These are phyloP conservation scores for Acanthurus lineatus DNA, from an alignment of 2,797 vertebrate species.

Conservation along the genomic window DNA sequence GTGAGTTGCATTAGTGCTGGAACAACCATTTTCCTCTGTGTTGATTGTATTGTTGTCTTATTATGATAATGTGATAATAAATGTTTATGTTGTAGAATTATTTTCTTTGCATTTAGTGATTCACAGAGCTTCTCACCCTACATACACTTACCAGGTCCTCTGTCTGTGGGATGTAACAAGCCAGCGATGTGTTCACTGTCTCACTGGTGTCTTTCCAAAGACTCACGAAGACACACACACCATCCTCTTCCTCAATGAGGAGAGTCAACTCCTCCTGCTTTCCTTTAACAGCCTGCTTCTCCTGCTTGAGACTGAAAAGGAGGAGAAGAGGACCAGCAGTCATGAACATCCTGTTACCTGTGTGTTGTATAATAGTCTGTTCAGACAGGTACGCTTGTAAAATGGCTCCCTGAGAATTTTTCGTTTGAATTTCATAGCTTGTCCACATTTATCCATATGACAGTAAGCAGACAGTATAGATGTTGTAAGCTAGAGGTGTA, in stretches of 20 bases:
- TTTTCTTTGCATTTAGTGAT: background rate
- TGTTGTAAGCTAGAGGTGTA: background rate
- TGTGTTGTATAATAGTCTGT: constrained; percentile 79
- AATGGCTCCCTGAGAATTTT: background rate
- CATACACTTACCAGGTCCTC: constrained; percentile 81
- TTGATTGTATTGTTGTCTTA: constrained; percentile 1
- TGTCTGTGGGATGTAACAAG: constrained; percentile 88
- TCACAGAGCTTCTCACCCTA: background rate
- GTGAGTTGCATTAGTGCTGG: constrained; percentile 20
- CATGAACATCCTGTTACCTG: constrained; percentile 82
- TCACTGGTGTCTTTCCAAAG: constrained; percentile 85
- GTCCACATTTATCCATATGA: background rate
- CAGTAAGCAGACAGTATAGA: background rate
- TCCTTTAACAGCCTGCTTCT: constrained; percentile 85
- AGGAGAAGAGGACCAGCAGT: constrained; percentile 78
- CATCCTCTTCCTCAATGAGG: constrained; percentile 86
- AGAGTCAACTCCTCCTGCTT: constrained; percentile 82
- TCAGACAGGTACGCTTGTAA: constrained; percentile 76
- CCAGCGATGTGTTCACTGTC: constrained; percentile 86
- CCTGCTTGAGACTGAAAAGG: constrained; percentile 80
- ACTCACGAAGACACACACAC: constrained; percentile 83
- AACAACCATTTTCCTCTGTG: constrained; percentile 6
- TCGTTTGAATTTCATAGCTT: background rate
- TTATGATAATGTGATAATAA: constrained; percentile 9
- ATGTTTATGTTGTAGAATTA: background rate